phyloP scores from a whole-genome alignment of 1,140 invertebrate species.

The Drosophila arawakana region DNA sequence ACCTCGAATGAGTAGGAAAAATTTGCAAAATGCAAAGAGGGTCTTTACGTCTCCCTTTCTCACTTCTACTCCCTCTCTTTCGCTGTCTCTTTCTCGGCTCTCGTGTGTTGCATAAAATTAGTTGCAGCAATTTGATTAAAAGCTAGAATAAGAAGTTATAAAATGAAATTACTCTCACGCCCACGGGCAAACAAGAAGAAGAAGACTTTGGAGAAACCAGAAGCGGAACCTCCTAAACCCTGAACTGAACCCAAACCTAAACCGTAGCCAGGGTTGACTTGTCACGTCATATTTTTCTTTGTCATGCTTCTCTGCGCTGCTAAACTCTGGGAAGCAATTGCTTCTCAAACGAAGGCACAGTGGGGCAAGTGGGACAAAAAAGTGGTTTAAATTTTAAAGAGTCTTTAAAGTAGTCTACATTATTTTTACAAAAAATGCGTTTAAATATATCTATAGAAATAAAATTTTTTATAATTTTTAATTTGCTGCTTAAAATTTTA shows the following conservation, averaged over 20 bases:
- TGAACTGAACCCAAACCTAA: conserved; percentile 5
- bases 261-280: conserved; percentile 21
- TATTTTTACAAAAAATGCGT: not conserved
- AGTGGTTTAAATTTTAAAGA: no score
- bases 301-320: conserved; percentile 40
- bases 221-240: conserved; percentile 22
- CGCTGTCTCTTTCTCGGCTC: not conserved
- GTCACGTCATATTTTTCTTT: conserved; percentile 35
- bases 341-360: conserved; percentile 32
- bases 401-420: not conserved
- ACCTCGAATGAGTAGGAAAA: conserved; percentile 41
- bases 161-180: conserved; percentile 60
- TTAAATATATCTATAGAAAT: no score
- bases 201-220: conserved; percentile 1
- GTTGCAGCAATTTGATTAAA: conserved; percentile 65
- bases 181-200: conserved; percentile 48
- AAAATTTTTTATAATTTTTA: no score
- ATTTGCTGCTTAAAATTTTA: not conserved
- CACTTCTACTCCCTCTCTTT: not conserved
- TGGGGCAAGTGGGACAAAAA: conserved; percentile 9
- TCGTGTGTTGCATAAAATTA: conserved; percentile 66
- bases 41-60: not conserved
- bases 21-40: conserved; percentile 49
- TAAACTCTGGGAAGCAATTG: conserved; percentile 28
- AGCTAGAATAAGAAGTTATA: conserved; percentile 13